Evolutionary conservation across 2,113 vertebrate species (phyloP).

Genomic region (Bubo bubo): DNA sequence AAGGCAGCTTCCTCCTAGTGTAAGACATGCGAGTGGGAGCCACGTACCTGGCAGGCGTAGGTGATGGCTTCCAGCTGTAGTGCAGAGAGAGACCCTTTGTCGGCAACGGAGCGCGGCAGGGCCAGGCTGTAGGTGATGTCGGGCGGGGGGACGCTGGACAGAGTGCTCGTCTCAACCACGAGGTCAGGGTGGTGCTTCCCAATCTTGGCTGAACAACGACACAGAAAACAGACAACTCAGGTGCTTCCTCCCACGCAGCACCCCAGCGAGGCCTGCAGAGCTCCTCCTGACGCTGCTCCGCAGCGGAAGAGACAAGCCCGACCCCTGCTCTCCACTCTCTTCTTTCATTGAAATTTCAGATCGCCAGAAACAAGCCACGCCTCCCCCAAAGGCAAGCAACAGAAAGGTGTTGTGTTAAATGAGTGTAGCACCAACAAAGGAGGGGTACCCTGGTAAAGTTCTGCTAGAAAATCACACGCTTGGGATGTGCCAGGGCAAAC

Average conservation of each 20-base stretch:
- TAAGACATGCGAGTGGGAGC: not conserved
- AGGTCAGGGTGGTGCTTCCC: conserved; percentile 95
- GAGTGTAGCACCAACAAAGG: not conserved
- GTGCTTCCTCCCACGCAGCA: not conserved
- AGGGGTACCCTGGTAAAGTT: not conserved
- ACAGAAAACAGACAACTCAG: not conserved
- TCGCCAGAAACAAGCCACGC: too few relatives aligned
- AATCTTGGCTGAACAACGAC: conserved; percentile 82
- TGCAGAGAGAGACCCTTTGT: conserved; percentile 85
- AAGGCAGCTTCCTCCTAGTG: not conserved
- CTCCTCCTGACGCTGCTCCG: not conserved
- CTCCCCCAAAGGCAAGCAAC: not conserved
- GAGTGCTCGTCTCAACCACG: conserved; percentile 96
- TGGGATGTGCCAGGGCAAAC: not conserved
- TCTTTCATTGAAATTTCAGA: not conserved
- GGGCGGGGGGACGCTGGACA: conserved; percentile 95
- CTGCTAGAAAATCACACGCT: not conserved
- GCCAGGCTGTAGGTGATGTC: conserved; percentile 92
- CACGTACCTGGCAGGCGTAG: conserved; percentile 93
- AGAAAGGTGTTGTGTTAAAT: not conserved
- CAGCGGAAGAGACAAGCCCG: not conserved
- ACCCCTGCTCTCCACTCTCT: not conserved
- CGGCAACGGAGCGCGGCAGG: conserved; percentile 77
- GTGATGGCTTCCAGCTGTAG: conserved; percentile 96
- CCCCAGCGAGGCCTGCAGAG: not conserved